Base-by-base conservation (phyloP, 1,140 invertebrate genomes). In the Halictus rubicundus region DNA sequence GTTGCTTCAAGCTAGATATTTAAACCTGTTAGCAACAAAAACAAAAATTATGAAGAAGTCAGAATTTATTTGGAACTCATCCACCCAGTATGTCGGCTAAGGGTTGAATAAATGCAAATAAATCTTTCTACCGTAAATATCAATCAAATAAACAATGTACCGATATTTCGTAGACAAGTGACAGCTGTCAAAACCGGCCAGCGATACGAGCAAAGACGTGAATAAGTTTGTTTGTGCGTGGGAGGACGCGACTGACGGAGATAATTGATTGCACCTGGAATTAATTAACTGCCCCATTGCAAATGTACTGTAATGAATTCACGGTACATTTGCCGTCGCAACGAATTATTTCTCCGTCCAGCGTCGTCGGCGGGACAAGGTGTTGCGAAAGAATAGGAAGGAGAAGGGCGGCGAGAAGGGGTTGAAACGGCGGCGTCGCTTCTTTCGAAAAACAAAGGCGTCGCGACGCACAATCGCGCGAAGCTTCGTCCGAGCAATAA, bases 241-340 rank as follows among this genome's bases (percentile, higher is more conserved):
- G 54, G 42, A 16, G n/a, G 63, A 72, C 72, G 49, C 63, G 57
- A 52, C 78, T 16, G 71, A 21, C 74, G 70, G 37, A 60, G 70
- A 79, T 79, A 79, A 74, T 79, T 74, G 74, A 72, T 79, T 74
- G 39, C 71, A 74, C 69, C 78, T 74, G 78, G 78, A 79, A 60
- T 74, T 79, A 79, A 79, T 79, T 72, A 74, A 79, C 78, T 74
- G 63, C 70, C 21, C 78, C 61, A 74, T 25, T 74, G 78, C 71
- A 21, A 79, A 71, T 16, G 63, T 49, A 54, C 70, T 73, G 52
- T 68, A 79, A 79, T 61, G 70, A 79, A 79, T 79, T 79, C 78
- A 79, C 78, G 63, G 63, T 73, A 73, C 78, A 74, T 79, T 79
- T 79, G 52, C 70, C 19, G n/a, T 79, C 70, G 52, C 78, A 68